A percentile compares a stretch with the other conserved stretches of the same genome.
Evolutionary conservation across 2,113 vertebrate genomes (phyloP).

Genomic region (Calonectris borealis): DNA sequence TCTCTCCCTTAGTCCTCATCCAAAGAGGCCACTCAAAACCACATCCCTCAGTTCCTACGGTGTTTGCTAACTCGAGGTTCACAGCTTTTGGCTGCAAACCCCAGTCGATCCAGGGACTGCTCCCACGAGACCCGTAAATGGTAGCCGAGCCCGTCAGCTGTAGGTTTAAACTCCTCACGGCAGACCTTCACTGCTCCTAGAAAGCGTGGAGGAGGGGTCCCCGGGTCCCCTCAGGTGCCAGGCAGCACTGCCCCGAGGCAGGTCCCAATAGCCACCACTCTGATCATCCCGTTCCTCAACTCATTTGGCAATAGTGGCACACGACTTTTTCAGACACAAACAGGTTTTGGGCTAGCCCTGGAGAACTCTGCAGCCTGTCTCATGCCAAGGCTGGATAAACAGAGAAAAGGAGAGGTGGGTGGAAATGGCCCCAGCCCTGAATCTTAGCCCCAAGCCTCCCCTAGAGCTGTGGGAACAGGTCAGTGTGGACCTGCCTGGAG

Average conservation of each 20-base stretch:
- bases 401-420: neutral
- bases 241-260: neutral
- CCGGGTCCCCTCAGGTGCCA: neutral
- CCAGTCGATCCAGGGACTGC: neutral
- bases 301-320: neutral
- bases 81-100: neutral
- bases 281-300: neutral
- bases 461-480: neutral
- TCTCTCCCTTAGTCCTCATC: neutral
- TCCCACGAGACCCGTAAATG: neutral
- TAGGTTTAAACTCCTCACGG: neutral
- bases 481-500: neutral
- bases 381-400: neutral
- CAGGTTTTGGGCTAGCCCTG: neutral
- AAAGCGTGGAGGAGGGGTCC: neutral
- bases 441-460: neutral
- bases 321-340: neutral
- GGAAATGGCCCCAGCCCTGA: neutral
- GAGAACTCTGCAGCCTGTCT: neutral
- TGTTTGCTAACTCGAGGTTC: neutral
- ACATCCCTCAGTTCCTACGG: neutral
- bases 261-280: neutral
- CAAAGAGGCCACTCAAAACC: neutral
- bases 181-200: neutral
- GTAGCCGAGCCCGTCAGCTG: neutral